Evolutionary conservation across 2,113 vertebrate species (phyloP), one percentile per base, ranked within the genome.

Genomic region (Corythaeola cristata): DNA sequence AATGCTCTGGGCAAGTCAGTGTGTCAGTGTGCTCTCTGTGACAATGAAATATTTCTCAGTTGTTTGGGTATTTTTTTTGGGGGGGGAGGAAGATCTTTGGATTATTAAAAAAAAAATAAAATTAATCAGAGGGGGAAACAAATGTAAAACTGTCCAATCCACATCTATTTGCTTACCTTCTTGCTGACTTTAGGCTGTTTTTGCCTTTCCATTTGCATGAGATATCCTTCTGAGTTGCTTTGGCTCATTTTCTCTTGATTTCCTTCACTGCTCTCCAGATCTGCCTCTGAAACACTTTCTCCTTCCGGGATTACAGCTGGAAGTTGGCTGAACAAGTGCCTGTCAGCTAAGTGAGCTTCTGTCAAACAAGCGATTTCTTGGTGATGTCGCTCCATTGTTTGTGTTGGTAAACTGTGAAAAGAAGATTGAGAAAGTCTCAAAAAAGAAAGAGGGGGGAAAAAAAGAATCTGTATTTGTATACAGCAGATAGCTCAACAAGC

Each of bases 161-260:
- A 53, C 32, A 17, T 5, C 3, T 45, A 11, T 47, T 62, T 83
- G 10, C 50, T 97, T 90, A 99, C 99, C 99, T 99, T 99, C 78
- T 93, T 97, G 22, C 67, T 62, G 64, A 28, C 78, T 87, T 92
- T 97, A 23, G 91, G 96, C 39, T 97, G 97, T 11, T 89, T 98
- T 39, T 98, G 97, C 74, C 96, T 98, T 79, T 97, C 97, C 97
- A 96, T 93, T 67, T 98, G 98, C 53, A 95, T 81, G 21, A 99
- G 93, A 81, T 98, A 98, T 6, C 98, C 97, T 62, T 98, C 98
- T 1, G 98, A 98, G 89, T 72, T 97, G 96, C 96, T 98, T 21
- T 82, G 92, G 15, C 58, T 93, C 22, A 97, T 79, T 68, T 83
- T 58, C 69, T 24, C n/a, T 24, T 56, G 60, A 22, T 72, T 83